These are phyloP conservation scores for Aleiodes alternator DNA, from an alignment of 2,888 invertebrate species.

Conservation along the genomic window DNA sequence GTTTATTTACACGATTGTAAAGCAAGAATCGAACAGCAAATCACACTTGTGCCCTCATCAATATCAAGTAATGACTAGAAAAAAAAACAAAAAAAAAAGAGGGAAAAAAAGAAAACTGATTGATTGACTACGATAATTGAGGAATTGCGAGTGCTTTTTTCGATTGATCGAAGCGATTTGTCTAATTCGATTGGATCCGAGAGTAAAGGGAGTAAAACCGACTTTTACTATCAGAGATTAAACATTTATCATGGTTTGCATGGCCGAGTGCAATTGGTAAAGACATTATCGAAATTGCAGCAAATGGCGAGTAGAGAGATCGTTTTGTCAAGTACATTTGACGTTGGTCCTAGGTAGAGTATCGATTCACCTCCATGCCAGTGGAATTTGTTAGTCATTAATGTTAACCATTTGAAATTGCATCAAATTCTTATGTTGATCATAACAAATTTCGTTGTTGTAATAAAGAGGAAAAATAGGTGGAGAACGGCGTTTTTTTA, in stretches of 20 bases:
- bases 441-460: no score
- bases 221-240: neutral
- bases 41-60: constrained; percentile 1
- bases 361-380: no score
- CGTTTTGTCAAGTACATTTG: constrained; percentile 1
- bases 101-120: neutral
- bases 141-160: no score
- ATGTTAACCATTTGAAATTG: no score
- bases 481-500: no score
- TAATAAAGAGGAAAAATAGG: no score
- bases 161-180: no score
- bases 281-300: constrained; percentile 15
- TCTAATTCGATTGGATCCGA: no score
- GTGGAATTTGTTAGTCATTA: no score
- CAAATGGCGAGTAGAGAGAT: neutral
- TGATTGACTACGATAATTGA: neutral
- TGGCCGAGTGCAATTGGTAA: neutral
- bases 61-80: neutral
- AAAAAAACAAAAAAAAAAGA: neutral
- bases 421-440: no score
- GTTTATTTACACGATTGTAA: constrained; percentile 9
- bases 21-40: constrained; percentile 26
- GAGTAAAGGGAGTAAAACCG: neutral
- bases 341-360: neutral
- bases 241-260: constrained; percentile 1